Evolutionary conservation across 2,888 invertebrate genomes (phyloP).

Genomic region (Caenorhabditis sp.): DNA sequence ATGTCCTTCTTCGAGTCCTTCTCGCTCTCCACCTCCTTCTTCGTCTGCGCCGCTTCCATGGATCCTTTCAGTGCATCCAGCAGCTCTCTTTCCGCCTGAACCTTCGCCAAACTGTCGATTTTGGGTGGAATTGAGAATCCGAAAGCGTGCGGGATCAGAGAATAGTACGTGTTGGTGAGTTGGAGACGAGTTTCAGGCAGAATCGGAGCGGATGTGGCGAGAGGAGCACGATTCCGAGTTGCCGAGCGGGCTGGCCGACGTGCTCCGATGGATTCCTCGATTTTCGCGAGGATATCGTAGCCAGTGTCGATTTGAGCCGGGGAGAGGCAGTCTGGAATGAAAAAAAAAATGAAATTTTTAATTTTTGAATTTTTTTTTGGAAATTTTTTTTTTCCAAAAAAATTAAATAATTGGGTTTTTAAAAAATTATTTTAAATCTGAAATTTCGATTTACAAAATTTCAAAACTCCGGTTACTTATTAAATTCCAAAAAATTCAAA

Average conservation of each 20-base stretch:
- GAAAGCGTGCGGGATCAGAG: constrained; percentile 59
- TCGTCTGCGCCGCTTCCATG: constrained; percentile 51
- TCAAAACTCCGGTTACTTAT: no score
- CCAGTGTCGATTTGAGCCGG: constrained; percentile 42
- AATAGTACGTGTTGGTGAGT: constrained; percentile 60
- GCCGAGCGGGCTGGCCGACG: constrained; percentile 23
- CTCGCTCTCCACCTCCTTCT: constrained; percentile 38
- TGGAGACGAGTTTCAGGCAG: constrained; percentile 6
- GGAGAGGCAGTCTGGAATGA: constrained; percentile 46
- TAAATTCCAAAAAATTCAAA: no score
- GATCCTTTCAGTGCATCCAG: constrained; percentile 57
- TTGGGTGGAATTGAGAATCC: constrained; percentile 56
- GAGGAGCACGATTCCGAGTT: constrained; percentile 21
- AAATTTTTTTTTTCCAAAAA: no score
- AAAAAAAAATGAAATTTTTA: neutral
- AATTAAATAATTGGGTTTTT: no score
- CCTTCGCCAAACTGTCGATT: constrained; percentile 41
- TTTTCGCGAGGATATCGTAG: constrained; percentile 50
- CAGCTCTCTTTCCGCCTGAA: constrained; percentile 50
- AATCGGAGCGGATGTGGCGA: neutral
- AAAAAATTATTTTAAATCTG: no score
- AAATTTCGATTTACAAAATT: no score
- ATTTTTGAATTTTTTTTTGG: neutral
- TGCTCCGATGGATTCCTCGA: constrained; percentile 38
- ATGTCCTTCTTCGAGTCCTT: constrained; percentile 41